phyloP scores from a whole-genome alignment of 2,888 invertebrate genomes.

The Nymphalis polychloros region DNA sequence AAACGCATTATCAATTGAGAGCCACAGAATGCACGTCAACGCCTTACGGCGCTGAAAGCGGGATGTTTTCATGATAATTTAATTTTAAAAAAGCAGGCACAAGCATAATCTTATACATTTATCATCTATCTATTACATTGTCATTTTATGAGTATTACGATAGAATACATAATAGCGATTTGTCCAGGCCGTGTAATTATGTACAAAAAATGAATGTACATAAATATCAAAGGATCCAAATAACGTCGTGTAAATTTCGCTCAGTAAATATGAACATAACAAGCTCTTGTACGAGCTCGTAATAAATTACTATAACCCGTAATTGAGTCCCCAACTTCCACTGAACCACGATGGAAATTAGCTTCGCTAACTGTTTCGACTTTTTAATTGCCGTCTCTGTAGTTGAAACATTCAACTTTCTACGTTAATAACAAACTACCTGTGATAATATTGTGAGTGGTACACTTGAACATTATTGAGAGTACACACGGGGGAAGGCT shows the following conservation, averaged over 20 bases:
- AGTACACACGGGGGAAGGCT: background rate
- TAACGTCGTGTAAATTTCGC: background rate
- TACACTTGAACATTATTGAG: slow-evolving; percentile 4
- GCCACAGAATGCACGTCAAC: too few relatives aligned
- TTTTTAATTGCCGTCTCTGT: slow-evolving; percentile 40
- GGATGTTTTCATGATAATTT: too few relatives aligned
- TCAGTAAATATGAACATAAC: background rate
- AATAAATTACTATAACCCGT: slow-evolving; percentile 26
- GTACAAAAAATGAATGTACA: too few relatives aligned
- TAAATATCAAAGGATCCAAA: too few relatives aligned
- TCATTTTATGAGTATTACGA: too few relatives aligned
- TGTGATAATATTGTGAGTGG: slow-evolving; percentile 24
- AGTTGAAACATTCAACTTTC: slow-evolving; percentile 24
- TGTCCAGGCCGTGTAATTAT: too few relatives aligned
- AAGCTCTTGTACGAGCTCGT: slow-evolving; percentile 11
- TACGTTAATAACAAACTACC: slow-evolving; percentile 9
- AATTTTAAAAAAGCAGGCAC: too few relatives aligned
- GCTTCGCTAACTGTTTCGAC: slow-evolving; percentile 34
- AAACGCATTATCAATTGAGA: too few relatives aligned
- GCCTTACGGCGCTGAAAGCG: too few relatives aligned
- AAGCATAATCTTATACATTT: too few relatives aligned
- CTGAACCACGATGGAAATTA: slow-evolving; percentile 31
- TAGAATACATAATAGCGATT: too few relatives aligned
- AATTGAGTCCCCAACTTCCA: slow-evolving; percentile 25
- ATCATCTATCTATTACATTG: too few relatives aligned